Evolutionary conservation across 2,888 invertebrate species (phyloP), one percentile per base, ranked within the genome.

Genomic region (Lobophora halterata): DNA sequence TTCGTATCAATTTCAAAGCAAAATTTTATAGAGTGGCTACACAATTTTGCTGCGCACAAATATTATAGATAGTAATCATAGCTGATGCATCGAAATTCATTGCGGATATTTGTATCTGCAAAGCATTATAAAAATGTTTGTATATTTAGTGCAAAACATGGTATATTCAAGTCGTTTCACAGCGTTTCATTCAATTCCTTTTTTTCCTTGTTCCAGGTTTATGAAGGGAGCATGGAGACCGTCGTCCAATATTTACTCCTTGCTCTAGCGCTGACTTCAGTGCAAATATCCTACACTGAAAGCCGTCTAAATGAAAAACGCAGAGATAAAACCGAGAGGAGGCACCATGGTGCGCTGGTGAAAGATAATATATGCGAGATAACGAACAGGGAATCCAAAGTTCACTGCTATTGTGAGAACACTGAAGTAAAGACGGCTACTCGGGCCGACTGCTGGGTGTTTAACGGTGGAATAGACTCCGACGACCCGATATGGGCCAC

Each of bases 381-480:
- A 56, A 80, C 88, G 27, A 81, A 80, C 46, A 76, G 82, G 46
- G 85, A 88, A 35, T 80, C 89, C 1, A 90, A 91, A 59, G 83
- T 92, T 26, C 91, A 89, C 60, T 94, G 94, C 71, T 90, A 91
- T 61, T 93, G 93, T 70, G 89, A 91, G 58, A 89, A 81, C 29
- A 86, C 87, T 10, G 87, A 87, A 41, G 65, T 81, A n/a, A 78
- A 75, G 58, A 77, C 79, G 5, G 93, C 93, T 1, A 91, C 91
- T 5, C 90, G 90, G 46, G 93, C 93, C 3, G 93, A 93, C 61
- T 96, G 95, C 61, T 91, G 92, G 91, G 90, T 95, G n/a, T 92
- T 94, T 71, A 91, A 91, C 39, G 89, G 89, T 12, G 91, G 91
- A 7, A 89, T 91, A 5, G 89, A 89, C 43, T 91, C 92, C 57